Percentiles rank a stretch among this genome's conserved stretches.
These are phyloP conservation scores for Puma concolor DNA, from an alignment of 2,113 vertebrate genomes.

Conservation along the genomic window DNA sequence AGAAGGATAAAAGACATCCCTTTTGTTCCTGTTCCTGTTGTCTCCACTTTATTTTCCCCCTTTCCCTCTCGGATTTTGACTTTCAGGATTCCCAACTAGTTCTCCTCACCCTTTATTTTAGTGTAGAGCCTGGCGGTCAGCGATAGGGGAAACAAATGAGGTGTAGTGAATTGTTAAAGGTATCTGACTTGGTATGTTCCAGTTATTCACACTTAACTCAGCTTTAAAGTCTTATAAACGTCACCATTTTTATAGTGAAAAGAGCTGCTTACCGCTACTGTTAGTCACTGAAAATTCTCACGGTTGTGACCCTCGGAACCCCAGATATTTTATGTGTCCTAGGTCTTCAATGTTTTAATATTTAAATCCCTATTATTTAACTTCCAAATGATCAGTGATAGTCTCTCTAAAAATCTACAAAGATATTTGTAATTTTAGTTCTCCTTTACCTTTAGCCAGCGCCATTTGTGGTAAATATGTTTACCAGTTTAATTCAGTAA, in stretches of 20 bases:
- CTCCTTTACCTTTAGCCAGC: background rate
- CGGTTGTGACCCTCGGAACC: background rate
- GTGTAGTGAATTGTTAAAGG: background rate
- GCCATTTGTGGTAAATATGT: background rate
- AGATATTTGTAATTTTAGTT: background rate
- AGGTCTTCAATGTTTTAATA: constrained; percentile 28
- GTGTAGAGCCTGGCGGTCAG: background rate
- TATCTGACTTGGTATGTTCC: background rate
- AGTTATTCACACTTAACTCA: background rate
- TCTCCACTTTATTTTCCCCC: background rate
- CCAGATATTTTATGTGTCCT: background rate
- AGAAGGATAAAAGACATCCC: background rate
- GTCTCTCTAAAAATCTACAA: background rate
- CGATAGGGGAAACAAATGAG: background rate
- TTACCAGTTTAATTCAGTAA: constrained; percentile 20
- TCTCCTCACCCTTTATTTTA: background rate
- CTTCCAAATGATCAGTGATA: constrained; percentile 13
- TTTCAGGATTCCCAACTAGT: background rate
- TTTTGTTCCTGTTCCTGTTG: background rate
- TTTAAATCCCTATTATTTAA: background rate
- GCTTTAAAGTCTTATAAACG: constrained; percentile 34
- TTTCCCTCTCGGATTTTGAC: background rate
- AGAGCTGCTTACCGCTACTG: background rate
- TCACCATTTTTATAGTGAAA: constrained; percentile 44
- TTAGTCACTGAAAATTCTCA: background rate